A percentile compares a stretch with the other conserved stretches of the same genome.
phyloP scores from a whole-genome alignment of 2,113 vertebrate genomes.

The Neolamprologus devosi region DNA sequence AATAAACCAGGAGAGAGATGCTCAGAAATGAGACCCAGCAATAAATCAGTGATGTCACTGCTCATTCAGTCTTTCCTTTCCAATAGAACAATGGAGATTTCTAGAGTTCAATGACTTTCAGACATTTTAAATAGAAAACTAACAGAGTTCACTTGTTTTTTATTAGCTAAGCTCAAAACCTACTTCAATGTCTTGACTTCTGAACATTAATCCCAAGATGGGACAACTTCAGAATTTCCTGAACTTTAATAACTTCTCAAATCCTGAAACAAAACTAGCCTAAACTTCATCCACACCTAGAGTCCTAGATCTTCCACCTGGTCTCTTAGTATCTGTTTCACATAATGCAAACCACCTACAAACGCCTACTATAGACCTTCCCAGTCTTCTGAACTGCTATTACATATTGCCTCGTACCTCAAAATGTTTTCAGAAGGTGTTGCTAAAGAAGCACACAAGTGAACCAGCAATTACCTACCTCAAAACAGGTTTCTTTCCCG shows the following conservation, averaged over 20 bases:
- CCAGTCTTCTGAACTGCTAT: background rate
- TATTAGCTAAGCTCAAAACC: background rate
- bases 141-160: background rate
- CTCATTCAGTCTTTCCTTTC: conserved; percentile 18
- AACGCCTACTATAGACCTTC: background rate
- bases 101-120: conserved; percentile 12
- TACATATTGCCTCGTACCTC: background rate
- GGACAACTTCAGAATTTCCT: background rate
- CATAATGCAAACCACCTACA: background rate
- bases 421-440: background rate
- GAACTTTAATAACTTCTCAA: background rate
- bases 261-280: background rate
- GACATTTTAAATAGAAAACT: background rate
- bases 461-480: conserved; percentile 15
- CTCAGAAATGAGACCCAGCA: background rate
- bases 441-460: background rate
- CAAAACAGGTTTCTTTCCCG: background rate
- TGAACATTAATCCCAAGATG: background rate
- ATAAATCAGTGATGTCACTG: conserved; percentile 55
- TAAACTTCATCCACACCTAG: background rate
- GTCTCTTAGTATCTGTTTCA: background rate
- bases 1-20: conserved; percentile 44
- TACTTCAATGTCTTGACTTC: background rate
- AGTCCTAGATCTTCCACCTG: background rate
- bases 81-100: conserved; percentile 42